Base-by-base conservation (phyloP, 2,797 vertebrate genomes). In the Pseudocheirus occidentalis region DNA sequence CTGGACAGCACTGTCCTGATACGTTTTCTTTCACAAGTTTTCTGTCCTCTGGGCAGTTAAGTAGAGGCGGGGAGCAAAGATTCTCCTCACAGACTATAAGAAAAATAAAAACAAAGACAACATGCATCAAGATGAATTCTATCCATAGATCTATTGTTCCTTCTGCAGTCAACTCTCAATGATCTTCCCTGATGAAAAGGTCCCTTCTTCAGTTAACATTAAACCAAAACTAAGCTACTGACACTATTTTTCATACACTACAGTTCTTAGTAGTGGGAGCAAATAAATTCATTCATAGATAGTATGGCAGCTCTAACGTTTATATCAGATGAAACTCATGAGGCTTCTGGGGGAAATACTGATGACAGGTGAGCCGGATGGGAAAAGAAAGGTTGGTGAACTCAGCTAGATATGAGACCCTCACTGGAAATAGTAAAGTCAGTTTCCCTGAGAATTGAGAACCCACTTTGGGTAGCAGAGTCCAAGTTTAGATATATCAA, bases 81-180 rank as follows among this genome's bases (percentile, higher is more conserved):
- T 98, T 99, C 97, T 99, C 99, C 94, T 99, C 99, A 94, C 99
- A 99, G 95, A 99, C 99, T 99, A 98, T 91, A 98, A 73, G 34
- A 21, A 40, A 87, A 87, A 40, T 0, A 81, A 81, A 81, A 46
- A 34, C 21, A 97, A 52, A 52, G 6, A 98, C 96, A 0, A 96
- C 4, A 95, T 0, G 0, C 2, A 50, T 91, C 92, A 97, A 91
- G 92, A 96, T 95, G 73, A 66, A 53, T 34, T 97, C 81, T 31
- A 90, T 91, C 50, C 73, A 46, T 87, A 12, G 46, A 34, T 50
- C 3, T 27, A 27, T 50, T 87, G 40, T 50, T 40, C 7, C 40
- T 50, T 11, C 24, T 87, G 40, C 3, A 81, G 24, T 87, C 40
- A 87, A 28, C 9, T 27, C 21, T 87, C 73, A 46, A 4, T 11